Conservation (phyloP, 2,113 vertebrate genomes). For the Murina feae region DNA sequence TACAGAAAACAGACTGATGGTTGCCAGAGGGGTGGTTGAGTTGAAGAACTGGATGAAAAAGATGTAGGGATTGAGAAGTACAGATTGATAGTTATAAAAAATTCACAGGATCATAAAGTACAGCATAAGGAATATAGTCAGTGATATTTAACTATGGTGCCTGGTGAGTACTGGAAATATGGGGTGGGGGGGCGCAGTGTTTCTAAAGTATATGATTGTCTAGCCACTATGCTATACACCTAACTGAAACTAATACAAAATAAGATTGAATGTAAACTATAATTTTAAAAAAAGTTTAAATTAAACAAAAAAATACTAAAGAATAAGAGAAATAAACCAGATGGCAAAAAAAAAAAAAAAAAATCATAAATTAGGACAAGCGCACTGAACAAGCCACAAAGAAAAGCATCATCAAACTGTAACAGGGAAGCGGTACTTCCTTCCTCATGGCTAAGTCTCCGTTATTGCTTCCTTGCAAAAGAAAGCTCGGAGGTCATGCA, state of each 20-base stretch:
- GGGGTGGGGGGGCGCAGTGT: too few species aligned
- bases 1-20: background rate
- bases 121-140: background rate
- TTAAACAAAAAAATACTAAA: conserved; percentile 50
- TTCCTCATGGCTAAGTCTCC: conserved; percentile 57
- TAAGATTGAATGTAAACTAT: background rate
- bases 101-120: background rate
- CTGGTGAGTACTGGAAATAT: background rate
- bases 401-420: conserved; percentile 31
- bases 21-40: background rate
- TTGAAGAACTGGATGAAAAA: background rate
- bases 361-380: conserved; percentile 65
- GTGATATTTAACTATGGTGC: background rate
- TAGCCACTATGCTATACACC: background rate
- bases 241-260: background rate
- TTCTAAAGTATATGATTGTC: too few species aligned
- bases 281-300: background rate
- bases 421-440: background rate
- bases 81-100: background rate
- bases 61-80: background rate
- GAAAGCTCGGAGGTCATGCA: conserved; percentile 10
- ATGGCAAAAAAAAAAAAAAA: conserved; percentile 54
- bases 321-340: conserved; percentile 73
- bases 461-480: conserved; percentile 46
- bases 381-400: conserved; percentile 48